Conservation (phyloP, 2,797 vertebrate genomes). For the Stomatorhinus walkeri region DNA sequence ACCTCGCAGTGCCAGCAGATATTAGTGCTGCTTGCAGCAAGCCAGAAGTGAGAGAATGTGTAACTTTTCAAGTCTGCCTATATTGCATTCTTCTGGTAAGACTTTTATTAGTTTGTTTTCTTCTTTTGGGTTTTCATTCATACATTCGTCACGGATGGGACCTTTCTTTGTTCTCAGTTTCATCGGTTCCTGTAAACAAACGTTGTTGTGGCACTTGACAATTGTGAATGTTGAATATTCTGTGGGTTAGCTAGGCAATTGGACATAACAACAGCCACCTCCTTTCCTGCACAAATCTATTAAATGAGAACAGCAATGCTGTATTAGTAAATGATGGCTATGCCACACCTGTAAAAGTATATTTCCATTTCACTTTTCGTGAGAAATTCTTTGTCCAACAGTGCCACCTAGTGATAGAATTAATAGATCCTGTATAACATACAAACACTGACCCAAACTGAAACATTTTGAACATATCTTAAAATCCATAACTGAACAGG, state of each 20-base stretch:
- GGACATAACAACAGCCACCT: conserved; percentile 76
- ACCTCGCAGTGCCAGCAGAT: background rate
- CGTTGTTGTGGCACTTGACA: conserved; percentile 64
- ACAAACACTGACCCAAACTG: background rate
- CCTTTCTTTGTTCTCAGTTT: conserved; percentile 46
- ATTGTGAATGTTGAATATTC: conserved; percentile 73
- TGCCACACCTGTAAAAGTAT: conserved; percentile 51
- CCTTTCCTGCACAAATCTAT: conserved; percentile 76
- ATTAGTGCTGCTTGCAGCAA: background rate
- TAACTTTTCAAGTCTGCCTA: background rate
- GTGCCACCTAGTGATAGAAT: conserved; percentile 71
- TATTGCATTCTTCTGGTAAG: background rate
- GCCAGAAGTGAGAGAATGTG: background rate
- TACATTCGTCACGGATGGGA: background rate
- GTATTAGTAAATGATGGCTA: conserved; percentile 73
- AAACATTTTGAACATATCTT: background rate
- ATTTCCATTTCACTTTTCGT: conserved; percentile 24
- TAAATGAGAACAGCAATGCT: conserved; percentile 77
- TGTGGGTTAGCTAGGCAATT: conserved; percentile 73
- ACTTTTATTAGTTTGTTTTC: background rate
- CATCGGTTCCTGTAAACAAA: conserved; percentile 64
- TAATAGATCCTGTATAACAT: background rate
- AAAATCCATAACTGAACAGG: background rate
- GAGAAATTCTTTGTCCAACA: conserved; percentile 63
- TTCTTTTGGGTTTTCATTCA: background rate